Conservation (phyloP, 2,888 invertebrate genomes). For the Phengaris alcon region DNA sequence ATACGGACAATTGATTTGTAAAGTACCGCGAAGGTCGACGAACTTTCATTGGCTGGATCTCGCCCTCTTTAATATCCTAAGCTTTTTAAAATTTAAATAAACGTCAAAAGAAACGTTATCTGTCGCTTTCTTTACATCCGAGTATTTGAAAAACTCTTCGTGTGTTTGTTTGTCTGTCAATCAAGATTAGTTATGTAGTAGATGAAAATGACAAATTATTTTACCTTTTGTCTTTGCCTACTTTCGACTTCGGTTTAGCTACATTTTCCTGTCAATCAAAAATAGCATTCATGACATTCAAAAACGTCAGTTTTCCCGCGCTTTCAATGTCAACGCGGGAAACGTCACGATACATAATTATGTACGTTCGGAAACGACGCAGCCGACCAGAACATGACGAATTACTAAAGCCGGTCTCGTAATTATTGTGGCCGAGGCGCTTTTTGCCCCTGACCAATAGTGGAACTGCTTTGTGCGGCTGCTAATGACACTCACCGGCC, state of each 20-base stretch:
- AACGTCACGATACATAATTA: constrained; percentile 64
- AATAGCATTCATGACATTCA: constrained; percentile 13
- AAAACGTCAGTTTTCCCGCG: constrained; percentile 54
- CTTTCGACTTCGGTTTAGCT: not conserved
- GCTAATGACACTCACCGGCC: constrained; percentile 72
- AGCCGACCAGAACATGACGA: constrained; percentile 78
- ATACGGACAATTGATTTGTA: constrained; percentile 52
- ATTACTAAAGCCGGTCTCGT: constrained; percentile 76
- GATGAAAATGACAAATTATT: not conserved
- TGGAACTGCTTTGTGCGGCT: constrained; percentile 74
- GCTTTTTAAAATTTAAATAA: not conserved
- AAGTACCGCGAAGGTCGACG: constrained; percentile 49
- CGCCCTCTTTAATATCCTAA: not conserved
- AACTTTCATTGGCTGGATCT: constrained; percentile 47
- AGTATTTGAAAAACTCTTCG: not conserved
- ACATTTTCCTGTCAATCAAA: too few relatives aligned
- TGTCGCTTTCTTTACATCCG: not conserved
- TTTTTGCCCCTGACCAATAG: constrained; percentile 78
- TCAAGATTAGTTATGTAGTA: not conserved
- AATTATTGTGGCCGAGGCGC: constrained; percentile 78
- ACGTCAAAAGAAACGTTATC: not conserved
- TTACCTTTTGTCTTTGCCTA: not conserved
- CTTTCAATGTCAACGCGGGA: constrained; percentile 61
- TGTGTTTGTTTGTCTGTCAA: not conserved
- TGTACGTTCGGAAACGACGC: constrained; percentile 70